phyloP scores from a whole-genome alignment of 92 coral and sea anemone genomes.

The Epizoanthus ramosus region DNA sequence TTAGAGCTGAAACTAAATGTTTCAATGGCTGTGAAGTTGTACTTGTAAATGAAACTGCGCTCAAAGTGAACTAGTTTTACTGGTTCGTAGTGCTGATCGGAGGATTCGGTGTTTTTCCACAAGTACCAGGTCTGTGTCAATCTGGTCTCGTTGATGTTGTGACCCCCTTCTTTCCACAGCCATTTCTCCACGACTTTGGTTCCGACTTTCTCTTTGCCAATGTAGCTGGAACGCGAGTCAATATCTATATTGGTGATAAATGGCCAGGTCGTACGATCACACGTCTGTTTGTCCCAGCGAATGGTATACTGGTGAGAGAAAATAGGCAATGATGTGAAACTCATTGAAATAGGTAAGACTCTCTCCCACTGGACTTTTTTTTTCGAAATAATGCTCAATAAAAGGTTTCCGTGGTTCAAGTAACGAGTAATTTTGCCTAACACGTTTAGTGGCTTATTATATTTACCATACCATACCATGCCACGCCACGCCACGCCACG shows the following conservation, averaged over 20 bases:
- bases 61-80: not conserved
- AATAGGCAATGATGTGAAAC: not conserved
- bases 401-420: too few relatives aligned
- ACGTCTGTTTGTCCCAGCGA: conserved; percentile 9
- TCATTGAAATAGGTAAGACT: too few relatives aligned
- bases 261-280: not conserved
- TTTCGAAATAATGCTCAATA: too few relatives aligned
- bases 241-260: not conserved
- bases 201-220: conserved; percentile 14
- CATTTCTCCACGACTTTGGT: conserved; percentile 16
- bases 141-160: not conserved
- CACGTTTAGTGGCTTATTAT: too few relatives aligned
- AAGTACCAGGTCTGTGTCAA: not conserved
- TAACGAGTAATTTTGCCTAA: too few relatives aligned
- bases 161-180: conserved; percentile 25
- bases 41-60: not conserved
- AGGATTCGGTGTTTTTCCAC: not conserved
- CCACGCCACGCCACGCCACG: too few relatives aligned
- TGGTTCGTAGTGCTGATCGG: not conserved
- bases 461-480: too few relatives aligned
- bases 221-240: conserved; percentile 1
- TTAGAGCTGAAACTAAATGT: not conserved
- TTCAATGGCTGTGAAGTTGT: not conserved
- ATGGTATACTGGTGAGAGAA: not conserved
- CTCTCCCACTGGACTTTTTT: too few relatives aligned